Percentiles rank a stretch among this genome's conserved stretches.
phyloP scores from a whole-genome alignment of 2,797 vertebrate genomes.

The Cottoperca gobio region DNA sequence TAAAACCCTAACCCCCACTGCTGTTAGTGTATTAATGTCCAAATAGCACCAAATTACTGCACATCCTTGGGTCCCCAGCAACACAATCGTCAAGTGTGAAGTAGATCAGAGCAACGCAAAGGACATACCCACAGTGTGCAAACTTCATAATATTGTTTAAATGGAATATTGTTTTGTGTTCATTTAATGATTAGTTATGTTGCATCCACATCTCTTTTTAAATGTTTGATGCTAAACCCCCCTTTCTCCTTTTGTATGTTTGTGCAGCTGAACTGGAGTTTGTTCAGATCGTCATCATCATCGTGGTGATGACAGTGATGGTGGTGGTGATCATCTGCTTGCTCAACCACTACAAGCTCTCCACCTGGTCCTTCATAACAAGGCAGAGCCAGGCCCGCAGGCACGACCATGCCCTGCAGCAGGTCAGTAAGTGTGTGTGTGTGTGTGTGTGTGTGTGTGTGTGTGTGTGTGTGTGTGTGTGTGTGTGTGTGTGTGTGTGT shows the following conservation, averaged over 20 bases:
- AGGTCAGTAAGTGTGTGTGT: conserved; percentile 80
- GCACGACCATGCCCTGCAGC: conserved; percentile 89
- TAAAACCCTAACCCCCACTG: too few relatives aligned
- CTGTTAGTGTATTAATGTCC: too few relatives aligned
- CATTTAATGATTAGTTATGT: background rate
- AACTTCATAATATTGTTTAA: background rate
- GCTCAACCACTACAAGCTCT: conserved; percentile 95
- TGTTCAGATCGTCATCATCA: conserved; percentile 94
- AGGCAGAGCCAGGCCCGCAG: conserved; percentile 90
- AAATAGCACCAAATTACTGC: too few relatives aligned
- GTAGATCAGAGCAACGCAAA: too few relatives aligned
- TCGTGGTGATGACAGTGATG: conserved; percentile 96
- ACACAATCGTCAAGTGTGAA: too few relatives aligned
- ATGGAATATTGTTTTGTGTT: background rate
- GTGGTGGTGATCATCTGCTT: conserved; percentile 94
- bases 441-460: background rate
- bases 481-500: background rate
- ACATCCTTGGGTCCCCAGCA: too few relatives aligned
- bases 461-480: background rate
- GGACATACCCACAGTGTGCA: too few relatives aligned
- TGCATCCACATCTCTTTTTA: too few relatives aligned
- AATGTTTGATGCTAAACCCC: conserved; percentile 32
- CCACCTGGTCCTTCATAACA: conserved; percentile 93
- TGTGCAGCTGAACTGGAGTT: conserved; percentile 86
- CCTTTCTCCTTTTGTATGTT: conserved; percentile 33